Base-by-base conservation (phyloP, 1,140 invertebrate species). In the Anastrepha ludens region DNA sequence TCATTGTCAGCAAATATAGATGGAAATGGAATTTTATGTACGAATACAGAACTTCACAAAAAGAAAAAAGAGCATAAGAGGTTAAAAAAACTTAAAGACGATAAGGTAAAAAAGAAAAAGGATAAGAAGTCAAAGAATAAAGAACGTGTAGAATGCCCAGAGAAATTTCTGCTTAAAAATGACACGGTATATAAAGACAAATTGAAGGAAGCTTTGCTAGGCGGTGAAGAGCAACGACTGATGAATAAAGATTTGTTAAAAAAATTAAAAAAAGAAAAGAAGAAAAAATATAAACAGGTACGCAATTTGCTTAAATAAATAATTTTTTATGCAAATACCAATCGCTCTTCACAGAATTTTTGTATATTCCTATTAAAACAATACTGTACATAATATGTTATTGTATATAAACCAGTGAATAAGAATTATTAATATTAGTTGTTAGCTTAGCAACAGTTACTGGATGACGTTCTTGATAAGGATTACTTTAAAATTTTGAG, bases 21-120 rank as follows among this genome's bases (percentile, higher is more conserved):
- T 17, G 3, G 20, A 7, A 13, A 17, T 55, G 60, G n/a, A 47
- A 59, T 88, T 86, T 89, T 90, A 2, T 88, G 74, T 64, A 65
- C 62, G 41, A 20, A 85, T 81, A 81, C 95, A 88, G 94, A 94
- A 89, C 94, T 95, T 92, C 78, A 96, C 96, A 89, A 94, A 95
- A 59, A 96, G 96, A 90, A 81, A 11, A 95, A 96, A 86, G 96
- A 96, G 41, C 59, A 62, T 9, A 88, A 88, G 59, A 88, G 64
- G 17, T 8, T 96, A 85, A 96, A 96, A 87, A 96, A 96, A 89
- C 94, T 96, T 58, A 96, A 96, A 90, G 95, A 95, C 65, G 94
- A 95, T 44, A 95, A 95, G 92, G 93, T 96, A 5, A 97, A 96
- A 90, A 96, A 96, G 91, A 97, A 97, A 90, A 97, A 97, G 90